Percentiles rank a stretch among this genome's conserved stretches.
These are phyloP conservation scores for Drosophila takahashii DNA, from an alignment of 1,140 invertebrate species.

Conservation along the genomic window DNA sequence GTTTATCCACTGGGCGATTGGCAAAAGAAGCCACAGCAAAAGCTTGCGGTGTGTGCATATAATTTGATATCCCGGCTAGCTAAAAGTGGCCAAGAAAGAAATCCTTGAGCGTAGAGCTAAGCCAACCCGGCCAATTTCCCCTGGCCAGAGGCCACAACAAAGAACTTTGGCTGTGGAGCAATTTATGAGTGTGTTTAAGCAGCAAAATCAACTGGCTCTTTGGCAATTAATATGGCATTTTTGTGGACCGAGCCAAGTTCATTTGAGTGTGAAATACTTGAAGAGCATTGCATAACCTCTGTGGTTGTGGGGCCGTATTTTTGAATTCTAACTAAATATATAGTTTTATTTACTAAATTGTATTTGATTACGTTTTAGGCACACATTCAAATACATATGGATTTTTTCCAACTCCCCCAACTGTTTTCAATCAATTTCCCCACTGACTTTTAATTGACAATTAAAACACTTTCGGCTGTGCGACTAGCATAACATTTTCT, in stretches of 20 bases:
- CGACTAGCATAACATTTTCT: slow-evolving; percentile 30
- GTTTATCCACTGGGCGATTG: slow-evolving; percentile 32
- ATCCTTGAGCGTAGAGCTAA: slow-evolving; percentile 30
- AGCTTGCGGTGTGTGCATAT: slow-evolving; percentile 71
- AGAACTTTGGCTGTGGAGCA: slow-evolving; percentile 16
- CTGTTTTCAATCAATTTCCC: slow-evolving; percentile 9
- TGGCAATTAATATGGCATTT: slow-evolving; percentile 29
- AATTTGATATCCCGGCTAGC: slow-evolving; percentile 53
- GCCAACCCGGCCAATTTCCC: slow-evolving; percentile 14
- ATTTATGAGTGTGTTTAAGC: slow-evolving; percentile 40
- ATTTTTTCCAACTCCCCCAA: not conserved
- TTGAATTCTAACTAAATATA: not conserved
- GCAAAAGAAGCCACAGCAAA: slow-evolving; percentile 75
- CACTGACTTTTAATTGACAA: slow-evolving; percentile 30
- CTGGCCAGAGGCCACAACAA: slow-evolving; percentile 45
- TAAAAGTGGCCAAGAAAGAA: slow-evolving; percentile 42
- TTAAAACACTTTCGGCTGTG: slow-evolving; percentile 35
- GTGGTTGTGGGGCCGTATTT: slow-evolving; percentile 9
- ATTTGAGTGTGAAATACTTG: slow-evolving; percentile 33
- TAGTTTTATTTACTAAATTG: too few species aligned
- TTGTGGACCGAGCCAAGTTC: not conserved
- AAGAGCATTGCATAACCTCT: slow-evolving; percentile 2
- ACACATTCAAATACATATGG: too few species aligned
- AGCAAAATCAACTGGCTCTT: slow-evolving; percentile 20
- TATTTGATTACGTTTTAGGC: not conserved